Conservation (phyloP, 2,113 vertebrate species). For the Pterocles burchelli region DNA sequence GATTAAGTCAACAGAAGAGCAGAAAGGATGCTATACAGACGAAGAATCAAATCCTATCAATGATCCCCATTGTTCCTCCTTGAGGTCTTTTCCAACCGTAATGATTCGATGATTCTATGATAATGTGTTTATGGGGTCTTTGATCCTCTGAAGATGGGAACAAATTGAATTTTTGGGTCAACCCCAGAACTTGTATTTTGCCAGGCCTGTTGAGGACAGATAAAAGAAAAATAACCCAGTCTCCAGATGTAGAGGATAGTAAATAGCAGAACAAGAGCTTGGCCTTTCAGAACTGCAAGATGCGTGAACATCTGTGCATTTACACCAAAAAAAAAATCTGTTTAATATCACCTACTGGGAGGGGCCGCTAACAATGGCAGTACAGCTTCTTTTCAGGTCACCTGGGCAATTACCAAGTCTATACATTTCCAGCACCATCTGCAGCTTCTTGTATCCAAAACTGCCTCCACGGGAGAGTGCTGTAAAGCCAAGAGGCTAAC, state of each 20-base stretch:
- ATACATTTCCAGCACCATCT: neutral
- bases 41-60: neutral
- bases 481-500: neutral
- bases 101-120: too few relatives aligned
- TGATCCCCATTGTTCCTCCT: neutral
- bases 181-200: neutral
- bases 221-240: neutral
- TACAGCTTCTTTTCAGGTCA: neutral
- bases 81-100: too few relatives aligned
- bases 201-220: neutral
- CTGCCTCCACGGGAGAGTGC: neutral
- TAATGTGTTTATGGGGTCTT: neutral
- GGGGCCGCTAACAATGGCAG: neutral
- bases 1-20: neutral
- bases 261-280: neutral
- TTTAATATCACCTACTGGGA: neutral
- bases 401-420: fast-evolving
- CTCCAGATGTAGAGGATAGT: neutral
- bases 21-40: neutral
- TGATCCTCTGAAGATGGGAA: neutral
- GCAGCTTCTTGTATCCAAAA: neutral
- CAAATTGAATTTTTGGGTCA: neutral
- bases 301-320: neutral
- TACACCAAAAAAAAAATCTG: neutral
- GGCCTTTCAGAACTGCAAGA: neutral